These are phyloP conservation scores for Barbus barbus DNA, from an alignment of 2,113 vertebrate genomes.

Conservation along the genomic window DNA sequence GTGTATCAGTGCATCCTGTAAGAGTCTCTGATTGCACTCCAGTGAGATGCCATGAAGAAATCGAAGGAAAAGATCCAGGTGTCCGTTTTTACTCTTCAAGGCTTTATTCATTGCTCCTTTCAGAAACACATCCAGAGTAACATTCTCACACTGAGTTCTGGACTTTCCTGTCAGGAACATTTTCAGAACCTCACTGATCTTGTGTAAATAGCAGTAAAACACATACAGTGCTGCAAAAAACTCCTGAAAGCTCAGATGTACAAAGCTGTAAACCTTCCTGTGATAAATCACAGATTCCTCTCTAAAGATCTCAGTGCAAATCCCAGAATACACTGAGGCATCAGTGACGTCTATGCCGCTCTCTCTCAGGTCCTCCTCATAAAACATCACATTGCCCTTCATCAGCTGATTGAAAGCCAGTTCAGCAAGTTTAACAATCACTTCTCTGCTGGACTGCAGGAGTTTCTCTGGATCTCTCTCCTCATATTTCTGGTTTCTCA, in stretches of 20 bases:
- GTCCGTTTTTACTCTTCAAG: neutral
- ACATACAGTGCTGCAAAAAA: slow-evolving; percentile 2
- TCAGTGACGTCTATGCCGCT: neutral
- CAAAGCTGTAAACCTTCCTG: neutral
- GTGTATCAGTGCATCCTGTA: neutral
- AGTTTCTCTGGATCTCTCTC: neutral
- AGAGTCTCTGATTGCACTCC: neutral
- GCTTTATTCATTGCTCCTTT: neutral
- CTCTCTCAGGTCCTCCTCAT: neutral
- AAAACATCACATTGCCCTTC: slow-evolving; percentile 9
- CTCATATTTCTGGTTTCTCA: neutral
- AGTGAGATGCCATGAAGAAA: slow-evolving; percentile 7
- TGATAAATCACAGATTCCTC: slow-evolving; percentile 7
- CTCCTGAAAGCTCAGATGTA: slow-evolving; percentile 9
- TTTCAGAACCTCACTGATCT: neutral
- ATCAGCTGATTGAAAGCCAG: slow-evolving; percentile 4
- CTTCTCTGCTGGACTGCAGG: neutral
- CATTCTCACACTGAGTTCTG: neutral
- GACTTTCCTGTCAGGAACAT: neutral
- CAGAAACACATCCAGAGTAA: neutral
- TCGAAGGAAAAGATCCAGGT: neutral
- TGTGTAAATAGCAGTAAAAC: neutral
- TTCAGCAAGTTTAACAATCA: slow-evolving; percentile 10
- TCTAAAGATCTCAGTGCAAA: neutral
- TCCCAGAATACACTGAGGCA: neutral